Base-by-base conservation (phyloP, 2,797 vertebrate genomes). In the Centropyge bicolor region DNA sequence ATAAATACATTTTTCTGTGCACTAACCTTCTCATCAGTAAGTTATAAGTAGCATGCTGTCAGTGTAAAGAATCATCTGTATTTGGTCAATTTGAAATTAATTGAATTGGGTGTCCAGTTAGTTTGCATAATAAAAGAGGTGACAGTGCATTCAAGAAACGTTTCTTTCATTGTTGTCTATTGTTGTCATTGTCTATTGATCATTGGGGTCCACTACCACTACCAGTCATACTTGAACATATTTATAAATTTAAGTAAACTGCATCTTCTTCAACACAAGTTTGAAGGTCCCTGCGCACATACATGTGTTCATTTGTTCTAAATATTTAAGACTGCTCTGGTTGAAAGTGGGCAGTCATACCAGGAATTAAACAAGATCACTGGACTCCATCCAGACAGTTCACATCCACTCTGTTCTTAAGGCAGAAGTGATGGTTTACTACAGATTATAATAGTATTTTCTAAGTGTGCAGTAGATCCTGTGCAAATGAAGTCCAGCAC, bases 61-160 rank as follows among this genome's bases (percentile, higher is more conserved):
- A 71, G 13, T n/a, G 22, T 45, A 64, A 76, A 64, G 27, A 65
- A 48, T n/a, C 9, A 22, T 20, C 3, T 89, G 52, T 48, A 65
- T 14, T 48, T 80, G 20, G 45, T 65, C 24, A 57, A 16, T 84
- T 84, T 77, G 57, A 48, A 68, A 67, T 72, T 1, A 63, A 68
- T 22, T 62, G 20, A 45, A 62, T 56, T 80, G 55, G 64, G 20
- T 85, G 65, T 80, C 22, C 1, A 60, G 10, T 61, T 49, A 51
- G 24, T 76, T 75, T 76, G 14, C 16, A 65, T 51, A 48, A 86
- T 68, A 73, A 84, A 87, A 87, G 41, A 65, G 46, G 12, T 73
- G 16, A n/a, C 20, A 69, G 43, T 84, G 46, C 69, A 82, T 76
- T 80, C 12, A 75, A 65, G 7, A 24, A 62, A 45, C 14, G 45